A percentile compares a stretch with the other conserved stretches of the same genome.
phyloP scores from a whole-genome alignment of 2,888 invertebrate genomes.

The Plusia festucae region DNA sequence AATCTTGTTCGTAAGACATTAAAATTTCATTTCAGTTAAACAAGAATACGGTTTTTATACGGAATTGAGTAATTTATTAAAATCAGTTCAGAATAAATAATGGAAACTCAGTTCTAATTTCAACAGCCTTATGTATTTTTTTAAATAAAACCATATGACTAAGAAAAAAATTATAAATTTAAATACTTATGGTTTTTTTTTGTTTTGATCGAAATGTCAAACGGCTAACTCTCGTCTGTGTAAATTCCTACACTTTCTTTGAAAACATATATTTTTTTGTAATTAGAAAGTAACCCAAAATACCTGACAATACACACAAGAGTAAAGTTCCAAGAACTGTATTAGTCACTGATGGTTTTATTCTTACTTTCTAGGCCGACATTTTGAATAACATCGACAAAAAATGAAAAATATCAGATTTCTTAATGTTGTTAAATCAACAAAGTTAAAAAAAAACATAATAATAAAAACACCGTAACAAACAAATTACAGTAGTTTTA shows the following conservation, averaged over 20 bases:
- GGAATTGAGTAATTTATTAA: too few species aligned
- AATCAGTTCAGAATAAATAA: too few species aligned
- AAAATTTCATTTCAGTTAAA: too few species aligned
- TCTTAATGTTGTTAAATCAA: neutral
- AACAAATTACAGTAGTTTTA: neutral
- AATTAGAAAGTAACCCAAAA: conserved; percentile 7
- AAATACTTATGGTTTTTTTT: too few species aligned
- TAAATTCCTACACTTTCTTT: conserved; percentile 1
- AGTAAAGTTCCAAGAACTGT: neutral
- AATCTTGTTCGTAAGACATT: neutral
- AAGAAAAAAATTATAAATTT: too few species aligned
- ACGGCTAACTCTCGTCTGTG: neutral
- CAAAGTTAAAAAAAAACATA: neutral
- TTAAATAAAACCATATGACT: too few species aligned
- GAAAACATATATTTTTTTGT: neutral
- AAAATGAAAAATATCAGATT: neutral
- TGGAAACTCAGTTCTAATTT: too few species aligned
- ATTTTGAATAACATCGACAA: neutral
- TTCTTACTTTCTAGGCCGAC: neutral
- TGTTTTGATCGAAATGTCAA: neutral
- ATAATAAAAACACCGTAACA: neutral
- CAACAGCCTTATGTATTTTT: too few species aligned
- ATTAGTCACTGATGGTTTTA: conserved; percentile 5
- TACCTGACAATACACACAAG: conserved; percentile 4
- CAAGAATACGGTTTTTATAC: too few species aligned